Evolutionary conservation across 2,797 vertebrate species (phyloP), one percentile per base, ranked within the genome.

Genomic region (Cetoscarus ocellatus): DNA sequence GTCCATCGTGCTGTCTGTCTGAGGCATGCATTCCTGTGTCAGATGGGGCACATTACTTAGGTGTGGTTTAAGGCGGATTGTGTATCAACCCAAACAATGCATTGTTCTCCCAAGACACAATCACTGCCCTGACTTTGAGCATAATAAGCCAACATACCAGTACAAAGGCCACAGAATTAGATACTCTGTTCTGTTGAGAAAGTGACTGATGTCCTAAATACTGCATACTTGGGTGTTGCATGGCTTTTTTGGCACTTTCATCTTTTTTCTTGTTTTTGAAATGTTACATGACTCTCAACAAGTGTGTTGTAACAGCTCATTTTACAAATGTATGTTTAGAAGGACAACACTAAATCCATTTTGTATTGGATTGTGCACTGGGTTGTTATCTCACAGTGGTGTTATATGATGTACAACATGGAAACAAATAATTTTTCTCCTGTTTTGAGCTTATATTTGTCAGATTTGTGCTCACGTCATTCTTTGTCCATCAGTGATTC

Each of bases 71-170:
- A 40, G 69, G 74, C 17, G 49, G 68, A 50, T 55, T 36, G 36
- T 51, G 39, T 72, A 42, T 71, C 36, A 13, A 14, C 35, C 34
- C 61, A 67, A 79, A 50, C 6, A 39, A 42, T 12, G 19, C 61
- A 87, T 86, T 86, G 83, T 90, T 70, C 61, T 76, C 44, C 14
- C 3, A 52, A 53, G 10, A 74, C 69, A 86, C 47, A 70, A 55
- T 39, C 72, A 60, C 35, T 39, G 17, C 50, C 45, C 12, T 56
- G 57, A n/a, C 67, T 61, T 8, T 48, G 6, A 60, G 10, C 10
- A 60, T 48, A 58, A 64, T 77, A 27, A 19, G 35, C 62, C 53
- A 40, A 44, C 73, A 82, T 80, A 77, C 68, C 76, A 62, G 36
- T 1, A 35, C 36, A 74, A 67, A 82, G 34, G 69, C 18, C 50